phyloP scores from a whole-genome alignment of 2,888 invertebrate species.

The Tetranychus truncatus region DNA sequence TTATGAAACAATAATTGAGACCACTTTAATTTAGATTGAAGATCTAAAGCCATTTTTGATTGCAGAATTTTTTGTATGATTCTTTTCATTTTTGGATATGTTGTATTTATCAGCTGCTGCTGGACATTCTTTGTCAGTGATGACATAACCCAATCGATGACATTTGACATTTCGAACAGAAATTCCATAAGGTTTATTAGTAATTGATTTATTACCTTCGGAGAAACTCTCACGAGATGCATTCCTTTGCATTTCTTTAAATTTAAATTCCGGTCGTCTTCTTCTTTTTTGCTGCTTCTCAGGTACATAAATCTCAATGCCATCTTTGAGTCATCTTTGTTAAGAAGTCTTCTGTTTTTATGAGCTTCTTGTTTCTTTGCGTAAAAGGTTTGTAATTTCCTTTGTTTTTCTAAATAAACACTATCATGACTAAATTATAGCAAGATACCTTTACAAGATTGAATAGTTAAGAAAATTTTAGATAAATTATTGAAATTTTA shows the following conservation, averaged over 20 bases:
- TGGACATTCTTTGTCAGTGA: slow-evolving; percentile 87
- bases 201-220: slow-evolving; percentile 74
- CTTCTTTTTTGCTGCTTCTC: slow-evolving; percentile 52
- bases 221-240: slow-evolving; percentile 68
- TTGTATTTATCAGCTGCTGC: too few relatives aligned
- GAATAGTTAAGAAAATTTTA: too few relatives aligned
- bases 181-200: slow-evolving; percentile 96
- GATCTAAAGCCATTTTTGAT: too few relatives aligned
- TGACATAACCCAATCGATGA: slow-evolving; percentile 98
- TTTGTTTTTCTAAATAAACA: slow-evolving; percentile 86
- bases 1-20: too few relatives aligned
- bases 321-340: slow-evolving; percentile 46
- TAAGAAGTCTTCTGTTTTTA: slow-evolving; percentile 66
- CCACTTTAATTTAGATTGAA: too few relatives aligned
- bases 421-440: too few relatives aligned
- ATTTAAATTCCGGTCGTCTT: slow-evolving; percentile 73
- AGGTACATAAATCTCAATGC: slow-evolving; percentile 96
- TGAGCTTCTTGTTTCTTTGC: slow-evolving; percentile 97
- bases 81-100: too few relatives aligned
- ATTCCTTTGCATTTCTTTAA: slow-evolving; percentile 98
- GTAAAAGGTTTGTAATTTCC: slow-evolving; percentile 84
- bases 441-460: too few relatives aligned
- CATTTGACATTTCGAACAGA: slow-evolving; percentile 91
- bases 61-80: too few relatives aligned
- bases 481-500: too few relatives aligned